Base-by-base conservation (phyloP, 2,888 invertebrate species). In the Trichacis sp. region DNA sequence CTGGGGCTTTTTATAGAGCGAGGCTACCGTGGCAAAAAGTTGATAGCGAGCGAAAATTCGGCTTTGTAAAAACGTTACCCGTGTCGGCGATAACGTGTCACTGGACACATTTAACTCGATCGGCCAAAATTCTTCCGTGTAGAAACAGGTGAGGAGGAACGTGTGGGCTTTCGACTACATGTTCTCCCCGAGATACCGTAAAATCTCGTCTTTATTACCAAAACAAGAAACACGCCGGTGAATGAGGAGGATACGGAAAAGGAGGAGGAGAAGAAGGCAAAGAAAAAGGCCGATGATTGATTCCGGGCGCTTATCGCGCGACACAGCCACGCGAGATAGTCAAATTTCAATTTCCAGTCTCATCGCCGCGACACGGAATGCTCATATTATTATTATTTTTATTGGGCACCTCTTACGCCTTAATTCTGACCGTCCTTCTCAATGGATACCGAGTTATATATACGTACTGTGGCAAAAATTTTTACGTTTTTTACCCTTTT, bases 321-420 rank as follows among this genome's bases (percentile, higher is more conserved):
- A 79, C 79, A 77, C 56, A 73, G 73, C 62, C 73, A 68, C 69
- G 67, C 47, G 57, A 73, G 73, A 73, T 74, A 73, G 73, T 57
- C 65, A 57, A 64, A 54, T 63, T 71, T 66, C 61, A 64, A 54
- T 63, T 71, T 66, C 61, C 67, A 70, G 69, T 69, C 73, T 83
- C 79, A 81, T 83, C 81, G 81, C 78, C 72, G 68, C 73, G 75
- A 83, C 82, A 83, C 73, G 78, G 77, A 81, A 82, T 83, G 81
- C 82, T 82, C 81, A 80, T 81, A 82, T 82, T 80, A 81, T 82
- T 81, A 77, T 79, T 76, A 81, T 81, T 82, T 78, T 79, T 80
- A 81, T 82, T 82, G 80, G 81, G 80, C 76, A 80, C 77, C 75
- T 70, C 60, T 73, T 69, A 64, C 29, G 55, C 49, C 50, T 55